A percentile compares a stretch with the other conserved stretches of the same genome.
Evolutionary conservation across 2,113 vertebrate genomes (phyloP).

Genomic region (Actenoides lindsayi): DNA sequence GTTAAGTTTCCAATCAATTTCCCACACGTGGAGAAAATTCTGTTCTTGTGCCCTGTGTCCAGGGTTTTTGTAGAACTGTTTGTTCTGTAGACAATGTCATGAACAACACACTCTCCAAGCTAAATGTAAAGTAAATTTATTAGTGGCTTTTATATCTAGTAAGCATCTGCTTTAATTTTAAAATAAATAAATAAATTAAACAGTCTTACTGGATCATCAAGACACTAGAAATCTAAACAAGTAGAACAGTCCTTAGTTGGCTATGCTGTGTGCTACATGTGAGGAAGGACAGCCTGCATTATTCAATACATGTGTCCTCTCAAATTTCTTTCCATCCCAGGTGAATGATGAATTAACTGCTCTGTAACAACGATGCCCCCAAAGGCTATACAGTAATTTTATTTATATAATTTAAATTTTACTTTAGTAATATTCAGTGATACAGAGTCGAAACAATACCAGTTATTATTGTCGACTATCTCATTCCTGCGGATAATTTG

Average conservation of each 20-base stretch:
- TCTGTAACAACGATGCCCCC: not conserved
- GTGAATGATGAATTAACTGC: not conserved
- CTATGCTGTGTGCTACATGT: not conserved
- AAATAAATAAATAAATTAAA: not conserved
- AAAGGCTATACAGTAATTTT: not conserved
- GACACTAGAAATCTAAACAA: not conserved
- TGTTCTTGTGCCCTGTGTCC: not conserved
- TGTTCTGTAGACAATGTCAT: not conserved
- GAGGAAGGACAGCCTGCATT: not conserved
- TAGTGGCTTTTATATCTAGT: not conserved
- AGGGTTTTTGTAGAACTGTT: not conserved
- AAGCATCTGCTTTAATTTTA: not conserved
- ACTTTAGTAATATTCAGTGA: not conserved
- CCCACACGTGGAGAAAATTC: not conserved
- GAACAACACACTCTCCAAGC: not conserved
- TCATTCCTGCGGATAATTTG: not conserved
- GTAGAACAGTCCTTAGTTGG: not conserved
- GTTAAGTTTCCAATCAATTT: not conserved
- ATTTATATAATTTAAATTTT: not conserved
- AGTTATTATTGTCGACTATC: not conserved
- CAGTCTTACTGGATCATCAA: not conserved
- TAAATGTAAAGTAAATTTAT: not conserved
- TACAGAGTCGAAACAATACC: not conserved
- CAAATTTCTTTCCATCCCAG: not conserved
- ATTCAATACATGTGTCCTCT: fast-evolving